A percentile compares a stretch with the other conserved stretches of the same genome.
These are phyloP conservation scores for Coenobita brevimanus DNA, from an alignment of 1,140 invertebrate species.

Conservation along the genomic window DNA sequence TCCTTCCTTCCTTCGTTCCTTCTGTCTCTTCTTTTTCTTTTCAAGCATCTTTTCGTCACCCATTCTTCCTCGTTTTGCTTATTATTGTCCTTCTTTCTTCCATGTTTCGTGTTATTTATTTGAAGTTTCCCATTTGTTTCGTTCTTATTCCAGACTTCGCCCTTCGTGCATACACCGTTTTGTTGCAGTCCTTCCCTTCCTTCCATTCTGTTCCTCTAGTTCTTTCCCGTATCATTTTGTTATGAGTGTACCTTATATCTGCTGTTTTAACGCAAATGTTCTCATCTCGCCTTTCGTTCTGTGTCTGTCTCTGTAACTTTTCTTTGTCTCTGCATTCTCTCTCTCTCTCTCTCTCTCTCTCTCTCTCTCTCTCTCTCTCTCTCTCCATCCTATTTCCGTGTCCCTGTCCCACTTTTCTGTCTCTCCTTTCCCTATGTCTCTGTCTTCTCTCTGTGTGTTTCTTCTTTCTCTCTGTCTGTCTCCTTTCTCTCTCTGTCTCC, in stretches of 20 bases:
- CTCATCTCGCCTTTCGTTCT: no score
- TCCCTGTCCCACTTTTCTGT: no score
- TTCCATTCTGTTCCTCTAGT: neutral
- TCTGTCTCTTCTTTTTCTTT: neutral
- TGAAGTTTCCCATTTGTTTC: no score
- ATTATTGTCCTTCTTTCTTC: neutral
- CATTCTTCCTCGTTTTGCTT: neutral
- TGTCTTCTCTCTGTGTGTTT: no score
- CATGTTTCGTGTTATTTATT: neutral
- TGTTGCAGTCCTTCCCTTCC: neutral
- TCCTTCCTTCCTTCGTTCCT: neutral
- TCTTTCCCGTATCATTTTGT: neutral
- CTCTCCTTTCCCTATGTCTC: no score
- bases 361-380: slow-evolving; percentile 28
- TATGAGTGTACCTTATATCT: neutral
- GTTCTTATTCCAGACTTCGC: neutral
- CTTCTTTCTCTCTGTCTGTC: no score
- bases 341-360: neutral
- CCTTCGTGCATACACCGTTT: neutral
- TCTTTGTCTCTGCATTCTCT: neutral
- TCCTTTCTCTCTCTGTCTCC: no score
- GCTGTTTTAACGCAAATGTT: neutral
- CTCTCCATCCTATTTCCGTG: neutral
- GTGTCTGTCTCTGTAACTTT: neutral
- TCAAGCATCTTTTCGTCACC: neutral